Conservation (phyloP, 2,888 invertebrate species). For the Archips crataeganus region DNA sequence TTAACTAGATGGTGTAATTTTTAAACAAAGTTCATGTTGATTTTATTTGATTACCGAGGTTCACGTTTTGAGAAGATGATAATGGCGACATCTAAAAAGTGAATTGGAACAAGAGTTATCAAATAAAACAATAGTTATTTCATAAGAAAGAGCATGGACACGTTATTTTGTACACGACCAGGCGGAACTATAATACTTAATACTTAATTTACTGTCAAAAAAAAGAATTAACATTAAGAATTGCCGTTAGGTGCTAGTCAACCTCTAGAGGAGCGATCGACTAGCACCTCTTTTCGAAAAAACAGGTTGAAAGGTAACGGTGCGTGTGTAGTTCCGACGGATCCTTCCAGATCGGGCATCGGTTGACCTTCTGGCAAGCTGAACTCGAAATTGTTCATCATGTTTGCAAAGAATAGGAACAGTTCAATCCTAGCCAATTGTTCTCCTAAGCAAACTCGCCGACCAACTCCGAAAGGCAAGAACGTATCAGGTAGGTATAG, state of each 20-base stretch:
- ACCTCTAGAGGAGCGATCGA: background rate
- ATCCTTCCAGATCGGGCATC: conserved; percentile 90
- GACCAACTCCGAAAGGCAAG: conserved; percentile 93
- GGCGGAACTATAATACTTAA: conserved; percentile 9
- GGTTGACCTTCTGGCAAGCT: conserved; percentile 88
- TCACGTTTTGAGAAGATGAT: background rate
- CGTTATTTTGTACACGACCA: conserved; percentile 1
- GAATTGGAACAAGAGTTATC: background rate
- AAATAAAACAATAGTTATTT: background rate
- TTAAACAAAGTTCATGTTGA: background rate
- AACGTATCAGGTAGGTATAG: conserved; percentile 91
- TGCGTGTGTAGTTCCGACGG: conserved; percentile 90
- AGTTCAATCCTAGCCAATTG: conserved; percentile 93
- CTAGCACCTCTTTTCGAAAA: conserved; percentile 41
- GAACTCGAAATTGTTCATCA: conserved; percentile 91
- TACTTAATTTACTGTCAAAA: background rate
- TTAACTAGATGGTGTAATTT: background rate
- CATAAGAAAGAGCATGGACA: background rate
- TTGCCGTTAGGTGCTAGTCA: background rate
- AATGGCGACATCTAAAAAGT: background rate
- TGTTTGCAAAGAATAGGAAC: conserved; percentile 92
- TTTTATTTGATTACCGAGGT: background rate
- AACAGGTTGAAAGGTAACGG: conserved; percentile 79
- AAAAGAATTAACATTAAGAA: background rate
- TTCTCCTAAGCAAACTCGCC: conserved; percentile 94